Base-by-base conservation (phyloP, 2,797 vertebrate species). In the Phrynocephalus guinanensis region DNA sequence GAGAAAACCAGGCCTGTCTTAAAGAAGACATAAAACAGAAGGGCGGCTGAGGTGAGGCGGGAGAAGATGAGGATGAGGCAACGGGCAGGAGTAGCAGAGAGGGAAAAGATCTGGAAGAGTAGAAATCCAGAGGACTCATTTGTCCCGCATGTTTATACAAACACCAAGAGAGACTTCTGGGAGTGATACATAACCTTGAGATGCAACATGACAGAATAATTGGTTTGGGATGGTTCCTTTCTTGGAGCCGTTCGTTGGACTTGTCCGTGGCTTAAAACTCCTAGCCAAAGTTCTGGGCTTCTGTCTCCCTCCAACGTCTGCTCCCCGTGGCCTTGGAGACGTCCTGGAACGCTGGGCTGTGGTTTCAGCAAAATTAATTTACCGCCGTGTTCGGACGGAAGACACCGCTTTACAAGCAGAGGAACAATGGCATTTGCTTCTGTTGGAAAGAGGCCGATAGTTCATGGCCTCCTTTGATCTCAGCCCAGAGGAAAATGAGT, bases 1-100 rank as follows among this genome's bases (percentile, higher is more conserved):
- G 60, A n/a, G 52, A 72, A 80, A 86, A 15, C 20, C 50, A 22
- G 24, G 16, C 24, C 72, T 66, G 72, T 28, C 52, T 26, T 68
- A 50, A 78, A 77, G 60, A 30, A 38, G 83, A 85, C 52, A 22
- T 77, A 50, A 85, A 77, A n/a, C 68, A 60, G 50, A 80, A 63
- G 30, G 16, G 78, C 33, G 9, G 67, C 0, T 63, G 78, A 71
- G 85, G 50, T 72, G 68, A 78, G 10, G 20, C 6, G 24, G 63
- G 50, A 44, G 76, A 72, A 28, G 56, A 79, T 1, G 15, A 86
- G 67, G 85, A 33, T n/a, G 30, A 56, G 5, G 16, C 3, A n/a
- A 52, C 20, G 56, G 48, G 48, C 38, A 68, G 84, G 15, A 50
- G n/a, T 13, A 30, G 22, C 20, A 24, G 26, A 30, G 20, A 67